Percentiles rank a stretch among this genome's conserved stretches.
Conservation (phyloP, 1,140 invertebrate species). For the Drosophila nigrodunni region DNA sequence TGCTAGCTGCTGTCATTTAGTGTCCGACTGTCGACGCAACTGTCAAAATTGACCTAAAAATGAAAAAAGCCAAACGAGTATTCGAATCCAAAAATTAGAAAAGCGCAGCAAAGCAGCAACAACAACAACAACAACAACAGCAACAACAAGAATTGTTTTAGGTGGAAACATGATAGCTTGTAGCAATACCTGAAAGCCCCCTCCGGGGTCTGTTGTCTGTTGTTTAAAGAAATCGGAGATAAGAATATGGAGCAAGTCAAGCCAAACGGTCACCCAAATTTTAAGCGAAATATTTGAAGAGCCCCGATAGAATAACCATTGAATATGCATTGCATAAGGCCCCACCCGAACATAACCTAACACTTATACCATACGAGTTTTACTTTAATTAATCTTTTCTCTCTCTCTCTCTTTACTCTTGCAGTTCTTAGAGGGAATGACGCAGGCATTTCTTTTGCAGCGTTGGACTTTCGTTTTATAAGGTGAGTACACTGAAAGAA, state of each 20-base stretch:
- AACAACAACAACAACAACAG: constrained; percentile 20
- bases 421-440: constrained; percentile 81
- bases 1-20: constrained; percentile 62
- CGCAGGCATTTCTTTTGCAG: constrained; percentile 85
- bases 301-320: constrained; percentile 29
- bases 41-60: constrained; percentile 82
- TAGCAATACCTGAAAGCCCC: constrained; percentile 10
- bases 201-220: not conserved
- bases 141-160: not conserved
- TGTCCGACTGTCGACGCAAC: constrained; percentile 66
- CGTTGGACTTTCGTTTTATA: constrained; percentile 85
- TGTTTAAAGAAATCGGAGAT: constrained; percentile 40
- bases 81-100: constrained; percentile 49
- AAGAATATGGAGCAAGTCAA: constrained; percentile 43
- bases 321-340: constrained; percentile 18
- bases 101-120: constrained; percentile 44
- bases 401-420: constrained; percentile 1
- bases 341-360: not conserved
- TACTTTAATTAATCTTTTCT: too few relatives aligned
- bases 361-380: not conserved
- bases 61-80: constrained; percentile 40
- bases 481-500: constrained; percentile 61
- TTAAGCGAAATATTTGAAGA: constrained; percentile 15
- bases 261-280: constrained; percentile 40
- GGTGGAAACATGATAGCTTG: constrained; percentile 63